These are phyloP conservation scores for Aphaenogaster floridana DNA, from an alignment of 1,140 invertebrate genomes.

Conservation along the genomic window DNA sequence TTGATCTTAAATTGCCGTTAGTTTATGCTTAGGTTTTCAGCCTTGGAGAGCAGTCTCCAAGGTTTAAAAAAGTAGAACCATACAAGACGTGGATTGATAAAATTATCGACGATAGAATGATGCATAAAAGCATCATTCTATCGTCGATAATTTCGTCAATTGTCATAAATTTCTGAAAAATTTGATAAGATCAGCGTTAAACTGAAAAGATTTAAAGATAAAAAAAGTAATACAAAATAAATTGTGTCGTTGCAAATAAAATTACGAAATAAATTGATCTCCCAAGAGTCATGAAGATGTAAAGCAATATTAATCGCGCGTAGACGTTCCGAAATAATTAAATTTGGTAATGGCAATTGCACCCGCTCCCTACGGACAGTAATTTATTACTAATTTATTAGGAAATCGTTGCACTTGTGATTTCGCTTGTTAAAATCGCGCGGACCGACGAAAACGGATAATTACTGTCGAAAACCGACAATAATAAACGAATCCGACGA, in stretches of 20 bases:
- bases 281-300: neutral
- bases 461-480: conserved; percentile 3
- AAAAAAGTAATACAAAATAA: neutral
- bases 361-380: neutral
- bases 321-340: conserved; percentile 37
- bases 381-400: conserved; percentile 13
- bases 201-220: neutral
- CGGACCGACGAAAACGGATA: neutral
- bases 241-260: neutral
- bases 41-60: too few species aligned
- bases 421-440: conserved; percentile 27
- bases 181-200: neutral
- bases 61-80: neutral
- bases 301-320: conserved; percentile 2
- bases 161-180: neutral
- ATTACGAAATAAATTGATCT: neutral
- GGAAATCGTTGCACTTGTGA: neutral
- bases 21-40: neutral
- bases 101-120: too few species aligned
- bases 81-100: neutral
- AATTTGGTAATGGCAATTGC: conserved; percentile 1
- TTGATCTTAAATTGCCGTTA: neutral
- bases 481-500: neutral
- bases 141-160: neutral
- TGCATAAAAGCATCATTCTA: neutral